phyloP scores from a whole-genome alignment of 2,888 invertebrate genomes.

The Odontomyia ornata region DNA sequence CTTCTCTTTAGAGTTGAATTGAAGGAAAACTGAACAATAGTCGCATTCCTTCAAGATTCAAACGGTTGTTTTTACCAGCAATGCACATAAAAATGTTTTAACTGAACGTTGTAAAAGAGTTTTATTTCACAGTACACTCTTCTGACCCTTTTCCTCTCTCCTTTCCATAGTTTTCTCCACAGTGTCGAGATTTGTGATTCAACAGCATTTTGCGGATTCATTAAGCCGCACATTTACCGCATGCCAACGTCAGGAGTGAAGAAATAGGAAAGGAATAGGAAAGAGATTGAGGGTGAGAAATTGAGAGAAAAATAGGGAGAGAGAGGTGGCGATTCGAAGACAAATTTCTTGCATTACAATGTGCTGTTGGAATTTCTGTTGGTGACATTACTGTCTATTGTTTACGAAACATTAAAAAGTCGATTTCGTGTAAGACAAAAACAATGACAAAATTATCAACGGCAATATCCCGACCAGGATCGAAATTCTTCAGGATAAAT shows the following conservation, averaged over 20 bases:
- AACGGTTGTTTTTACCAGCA: not conserved
- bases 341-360: not conserved
- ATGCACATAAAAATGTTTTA: slow-evolving; percentile 1
- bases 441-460: not conserved
- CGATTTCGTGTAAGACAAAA: not conserved
- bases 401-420: slow-evolving; percentile 6
- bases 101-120: slow-evolving; percentile 23
- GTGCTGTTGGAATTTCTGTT: not conserved
- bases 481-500: not conserved
- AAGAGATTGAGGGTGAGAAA: no score
- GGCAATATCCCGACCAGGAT: not conserved
- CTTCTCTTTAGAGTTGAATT: not conserved
- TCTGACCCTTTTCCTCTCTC: no score
- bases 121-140: slow-evolving; percentile 6
- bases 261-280: not conserved
- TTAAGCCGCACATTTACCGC: not conserved
- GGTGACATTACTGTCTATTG: slow-evolving; percentile 6
- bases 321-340: no score
- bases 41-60: not conserved
- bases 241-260: not conserved
- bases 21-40: not conserved
- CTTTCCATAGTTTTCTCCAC: no score
- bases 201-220: not conserved
- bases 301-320: no score
- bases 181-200: not conserved